These are phyloP conservation scores for Parelbella ahira DNA, from an alignment of 2,888 invertebrate genomes.

Conservation along the genomic window DNA sequence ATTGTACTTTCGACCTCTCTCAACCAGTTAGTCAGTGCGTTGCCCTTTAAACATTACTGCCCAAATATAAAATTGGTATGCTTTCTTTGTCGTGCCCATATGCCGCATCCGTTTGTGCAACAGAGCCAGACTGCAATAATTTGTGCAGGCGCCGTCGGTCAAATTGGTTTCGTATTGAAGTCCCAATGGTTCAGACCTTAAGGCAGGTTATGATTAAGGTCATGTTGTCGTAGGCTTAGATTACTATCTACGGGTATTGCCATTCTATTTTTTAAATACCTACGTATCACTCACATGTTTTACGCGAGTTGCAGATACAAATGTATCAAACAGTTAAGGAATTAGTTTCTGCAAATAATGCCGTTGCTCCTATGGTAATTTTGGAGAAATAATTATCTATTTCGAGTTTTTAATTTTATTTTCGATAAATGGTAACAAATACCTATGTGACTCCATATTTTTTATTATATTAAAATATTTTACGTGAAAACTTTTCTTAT, in stretches of 20 bases:
- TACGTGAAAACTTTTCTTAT: slow-evolving; percentile 6
- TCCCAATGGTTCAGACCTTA: slow-evolving; percentile 64
- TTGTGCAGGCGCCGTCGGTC: slow-evolving; percentile 55
- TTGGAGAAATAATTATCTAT: too few relatives aligned
- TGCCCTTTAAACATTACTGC: slow-evolving; percentile 64
- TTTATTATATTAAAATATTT: too few relatives aligned
- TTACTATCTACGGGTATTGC: too few relatives aligned
- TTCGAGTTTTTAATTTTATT: too few relatives aligned
- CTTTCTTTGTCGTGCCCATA: slow-evolving; percentile 48
- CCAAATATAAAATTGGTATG: slow-evolving; percentile 65
- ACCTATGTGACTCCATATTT: too few relatives aligned
- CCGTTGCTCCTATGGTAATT: too few relatives aligned
- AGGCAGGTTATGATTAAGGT: slow-evolving; percentile 75
- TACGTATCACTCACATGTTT: too few relatives aligned
- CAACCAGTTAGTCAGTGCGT: slow-evolving; percentile 72
- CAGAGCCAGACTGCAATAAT: slow-evolving; percentile 42
- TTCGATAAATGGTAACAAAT: too few relatives aligned
- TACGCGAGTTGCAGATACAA: too few relatives aligned
- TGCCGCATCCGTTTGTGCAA: slow-evolving; percentile 38
- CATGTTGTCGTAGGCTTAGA: slow-evolving; percentile 61
- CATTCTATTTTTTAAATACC: too few relatives aligned
- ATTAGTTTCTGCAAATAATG: too few relatives aligned
- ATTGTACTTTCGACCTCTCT: slow-evolving; percentile 77
- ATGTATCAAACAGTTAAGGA: too few relatives aligned
- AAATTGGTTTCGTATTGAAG: slow-evolving; percentile 59